Base-by-base conservation (phyloP, 2,113 vertebrate genomes). In the Chloropsis hardwickii region DNA sequence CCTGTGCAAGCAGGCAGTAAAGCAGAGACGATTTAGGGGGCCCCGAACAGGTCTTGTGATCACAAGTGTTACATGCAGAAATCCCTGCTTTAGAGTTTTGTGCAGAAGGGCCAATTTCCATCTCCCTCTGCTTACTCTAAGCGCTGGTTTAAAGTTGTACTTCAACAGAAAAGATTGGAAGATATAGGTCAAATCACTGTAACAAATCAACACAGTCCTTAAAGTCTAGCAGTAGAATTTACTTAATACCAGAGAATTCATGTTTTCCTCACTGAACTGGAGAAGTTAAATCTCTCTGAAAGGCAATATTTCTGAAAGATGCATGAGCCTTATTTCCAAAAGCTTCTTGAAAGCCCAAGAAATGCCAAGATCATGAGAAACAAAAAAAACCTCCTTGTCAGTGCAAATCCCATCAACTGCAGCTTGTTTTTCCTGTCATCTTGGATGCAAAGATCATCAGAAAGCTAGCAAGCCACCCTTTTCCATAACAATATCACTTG, bases 381-480 rank as follows among this genome's bases (percentile, higher is more conserved):
- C 24, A 64, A 62, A 78, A 69, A 83, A 88, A 94, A 44, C 12
- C 40, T 71, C 20, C 64, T 72, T 78, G 60, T 81, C 76, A 70
- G 67, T 70, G 48, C 65, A 96, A 88, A 92, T 73, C 39, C 48
- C 56, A 78, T 56, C 56, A 37, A 15, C 13, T 60, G 27, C 42
- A 88, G n/a, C 40, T 88, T 93, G 40, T 51, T 91, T 91, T 91
- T 71, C 19, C n/a, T 94, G 70, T 95, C 67, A 51, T 72, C 40
- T 77, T 54, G n/a, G 48, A 73, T 67, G 35, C n/a, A 81, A 65
- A 90, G 64, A 54, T 69, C 67, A 86, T 86, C 67, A 78, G 37
- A 90, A 92, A 37, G 25, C 51, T 86, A 47, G 61, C 50, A 62
- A 72, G 31, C 35, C 50, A 51, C n/a, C 21, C 5, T 86, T 93